phyloP scores from a whole-genome alignment of 2,113 vertebrate genomes.

The Chiloscyllium plagiosum region DNA sequence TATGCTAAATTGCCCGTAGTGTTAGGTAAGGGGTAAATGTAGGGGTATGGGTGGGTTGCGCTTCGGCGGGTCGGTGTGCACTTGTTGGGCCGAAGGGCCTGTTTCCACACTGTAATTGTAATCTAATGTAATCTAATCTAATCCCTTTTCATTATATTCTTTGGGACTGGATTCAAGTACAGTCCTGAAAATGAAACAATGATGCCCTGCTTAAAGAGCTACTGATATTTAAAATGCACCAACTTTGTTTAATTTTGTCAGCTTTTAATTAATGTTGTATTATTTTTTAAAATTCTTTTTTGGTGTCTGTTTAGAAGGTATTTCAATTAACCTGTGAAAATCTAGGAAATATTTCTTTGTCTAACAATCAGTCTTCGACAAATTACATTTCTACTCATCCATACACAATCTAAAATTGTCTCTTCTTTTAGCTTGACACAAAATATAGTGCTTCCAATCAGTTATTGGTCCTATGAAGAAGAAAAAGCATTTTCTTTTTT shows the following conservation, averaged over 20 bases:
- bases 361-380: neutral
- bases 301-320: neutral
- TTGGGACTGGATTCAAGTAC: neutral
- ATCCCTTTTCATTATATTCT: neutral
- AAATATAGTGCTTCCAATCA: neutral
- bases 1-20: too few species aligned
- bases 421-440: neutral
- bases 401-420: neutral
- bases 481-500: neutral
- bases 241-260: neutral
- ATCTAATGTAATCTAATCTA: too few species aligned
- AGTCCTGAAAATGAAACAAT: neutral
- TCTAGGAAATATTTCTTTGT: neutral
- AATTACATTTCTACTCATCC: neutral
- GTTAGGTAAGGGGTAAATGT: too few species aligned
- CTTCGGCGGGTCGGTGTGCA: too few species aligned
- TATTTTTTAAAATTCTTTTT: neutral
- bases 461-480: neutral
- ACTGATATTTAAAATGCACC: conserved; percentile 10
- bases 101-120: too few species aligned
- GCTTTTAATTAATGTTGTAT: neutral
- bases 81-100: too few species aligned
- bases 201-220: neutral
- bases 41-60: too few species aligned
- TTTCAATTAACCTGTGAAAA: neutral